phyloP scores from a whole-genome alignment of 2,113 vertebrate species.

The Antechinus flavipes region DNA sequence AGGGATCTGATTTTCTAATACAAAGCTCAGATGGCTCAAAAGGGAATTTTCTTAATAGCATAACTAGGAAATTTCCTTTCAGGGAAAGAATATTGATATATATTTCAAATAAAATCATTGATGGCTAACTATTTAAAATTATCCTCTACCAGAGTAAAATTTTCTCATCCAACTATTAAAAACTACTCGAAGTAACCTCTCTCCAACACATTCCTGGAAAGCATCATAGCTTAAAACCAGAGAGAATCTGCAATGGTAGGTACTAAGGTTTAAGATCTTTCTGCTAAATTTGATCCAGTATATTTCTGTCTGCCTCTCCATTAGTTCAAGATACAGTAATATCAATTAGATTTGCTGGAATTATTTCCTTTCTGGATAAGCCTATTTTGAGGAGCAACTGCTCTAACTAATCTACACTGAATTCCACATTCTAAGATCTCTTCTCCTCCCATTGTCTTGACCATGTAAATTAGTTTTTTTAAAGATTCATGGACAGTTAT shows the following conservation, averaged over 20 bases:
- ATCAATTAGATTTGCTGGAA: background rate
- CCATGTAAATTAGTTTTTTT: background rate
- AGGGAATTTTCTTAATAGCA: constrained; percentile 23
- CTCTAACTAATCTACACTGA: background rate
- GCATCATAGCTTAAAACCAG: background rate
- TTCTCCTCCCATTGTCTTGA: background rate
- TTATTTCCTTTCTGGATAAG: background rate
- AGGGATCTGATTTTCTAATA: constrained; percentile 12
- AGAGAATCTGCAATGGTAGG: background rate
- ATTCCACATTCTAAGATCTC: background rate
- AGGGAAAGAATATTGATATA: background rate
- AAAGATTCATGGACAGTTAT: background rate
- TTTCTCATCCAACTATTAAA: constrained; percentile 21
- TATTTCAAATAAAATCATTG: background rate
- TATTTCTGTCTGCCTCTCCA: background rate
- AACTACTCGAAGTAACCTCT: constrained; percentile 18
- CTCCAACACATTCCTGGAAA: constrained; percentile 24
- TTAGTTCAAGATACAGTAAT: background rate
- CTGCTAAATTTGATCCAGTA: background rate
- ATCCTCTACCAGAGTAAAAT: constrained; percentile 27
- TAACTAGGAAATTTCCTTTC: constrained; percentile 25
- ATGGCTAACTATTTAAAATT: background rate
- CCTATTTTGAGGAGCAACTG: background rate
- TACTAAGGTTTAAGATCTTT: background rate
- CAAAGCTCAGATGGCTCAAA: constrained; percentile 36